A percentile compares a stretch with the other conserved stretches of the same genome.
Conservation (phyloP, 2,888 invertebrate species). For the Ormyrus rosae region DNA sequence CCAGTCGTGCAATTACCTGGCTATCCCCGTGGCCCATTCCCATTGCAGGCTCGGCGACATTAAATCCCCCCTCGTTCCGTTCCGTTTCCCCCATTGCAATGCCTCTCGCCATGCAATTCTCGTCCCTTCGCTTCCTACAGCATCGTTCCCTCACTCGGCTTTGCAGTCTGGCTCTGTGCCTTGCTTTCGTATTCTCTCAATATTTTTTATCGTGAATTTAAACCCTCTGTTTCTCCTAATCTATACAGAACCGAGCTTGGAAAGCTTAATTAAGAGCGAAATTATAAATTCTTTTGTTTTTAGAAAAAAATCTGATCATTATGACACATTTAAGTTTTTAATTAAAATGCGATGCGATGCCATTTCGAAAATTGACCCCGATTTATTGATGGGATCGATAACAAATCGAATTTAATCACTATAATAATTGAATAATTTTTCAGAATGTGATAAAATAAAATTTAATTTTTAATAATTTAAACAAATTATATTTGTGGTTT, state of each 20-base stretch:
- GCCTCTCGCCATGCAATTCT: constrained; percentile 21
- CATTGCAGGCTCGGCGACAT: constrained; percentile 62
- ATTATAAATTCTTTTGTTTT: background rate
- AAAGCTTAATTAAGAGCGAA: constrained; percentile 3
- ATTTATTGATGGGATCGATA: no score
- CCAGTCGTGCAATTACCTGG: constrained; percentile 67
- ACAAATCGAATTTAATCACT: no score
- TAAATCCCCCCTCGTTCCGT: constrained; percentile 50
- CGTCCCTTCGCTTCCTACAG: constrained; percentile 20
- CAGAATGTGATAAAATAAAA: no score
- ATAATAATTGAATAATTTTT: no score
- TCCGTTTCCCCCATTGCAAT: constrained; percentile 35
- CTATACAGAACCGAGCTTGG: background rate
- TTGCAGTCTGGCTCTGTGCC: background rate
- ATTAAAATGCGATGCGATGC: no score
- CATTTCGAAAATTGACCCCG: no score
- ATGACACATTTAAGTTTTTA: no score
- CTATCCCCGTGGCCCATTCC: constrained; percentile 66
- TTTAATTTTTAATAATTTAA: no score
- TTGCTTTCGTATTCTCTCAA: constrained; percentile 43
- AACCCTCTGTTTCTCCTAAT: background rate
- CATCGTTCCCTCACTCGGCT: constrained; percentile 17
- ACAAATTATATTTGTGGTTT: no score
- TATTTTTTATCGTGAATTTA: constrained; percentile 42
- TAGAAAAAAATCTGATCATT: no score